Base-by-base conservation (phyloP, 2,888 invertebrate species). In the Nephrotoma appendiculata region DNA sequence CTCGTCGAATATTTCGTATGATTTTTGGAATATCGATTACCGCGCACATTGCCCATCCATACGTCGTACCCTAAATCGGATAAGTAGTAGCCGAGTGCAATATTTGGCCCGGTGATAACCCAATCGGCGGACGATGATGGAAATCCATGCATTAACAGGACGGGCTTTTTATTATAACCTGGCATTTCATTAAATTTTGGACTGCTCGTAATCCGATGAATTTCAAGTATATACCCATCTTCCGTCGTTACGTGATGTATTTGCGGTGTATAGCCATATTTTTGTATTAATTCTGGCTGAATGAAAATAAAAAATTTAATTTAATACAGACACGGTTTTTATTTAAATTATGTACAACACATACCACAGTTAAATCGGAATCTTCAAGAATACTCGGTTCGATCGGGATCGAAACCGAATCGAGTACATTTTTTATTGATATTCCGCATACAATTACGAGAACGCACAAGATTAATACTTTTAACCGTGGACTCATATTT, bases 1-100 rank as follows among this genome's bases (percentile, higher is more conserved):
- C 97, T 95, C 0, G 92, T 90, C 57, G 90, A 89, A 0, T 92
- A 89, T 1, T 89, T 90, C 11, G 90, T 89, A 88, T 95, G 94
- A 31, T 91, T 90, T 12, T 42, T 84, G 4, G 84, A 84, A 84
- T 84, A 84, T 3, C n/a, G 84, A 42, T 84, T 84, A 42, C 84
- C 84, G 41, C 42, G 84, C 7, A 15, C n/a, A 42, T 84, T 84
- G 1, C 84, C 84, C 84, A 84, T 42, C 84, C 84, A 84, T 5
- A 84, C 84, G 12, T 42, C 84, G 42, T 84, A 84, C 42, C 84
- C 84, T 1, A 84, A 42, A 84, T 84, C 84, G 41, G 42, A 84
- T 84, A 84, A 84, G 42, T 42, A 84, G 42, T 84, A 84, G n/a
- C 41, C 84, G 41, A 84, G 42, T 5, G 42, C n/a, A 42, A 84